Evolutionary conservation across 2,113 vertebrate species (phyloP), one percentile per base, ranked within the genome.

Genomic region (Chroicocephalus ridibundus): DNA sequence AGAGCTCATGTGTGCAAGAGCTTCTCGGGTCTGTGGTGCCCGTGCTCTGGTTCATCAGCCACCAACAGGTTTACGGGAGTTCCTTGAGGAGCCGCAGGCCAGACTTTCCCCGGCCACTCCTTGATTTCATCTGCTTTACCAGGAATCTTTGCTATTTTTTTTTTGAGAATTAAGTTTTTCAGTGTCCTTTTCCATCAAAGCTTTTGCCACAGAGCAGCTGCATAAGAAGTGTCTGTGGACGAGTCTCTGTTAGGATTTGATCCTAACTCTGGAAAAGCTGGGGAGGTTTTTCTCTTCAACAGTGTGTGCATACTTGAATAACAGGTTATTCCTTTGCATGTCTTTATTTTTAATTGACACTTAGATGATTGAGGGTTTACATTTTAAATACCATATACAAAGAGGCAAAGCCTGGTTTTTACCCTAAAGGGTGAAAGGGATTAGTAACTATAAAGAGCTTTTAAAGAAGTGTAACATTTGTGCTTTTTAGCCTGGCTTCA

Each of bases 301-400:
- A 82, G 36, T 22, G 49, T 74, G 46, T 55, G 29, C 8, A 4
- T 51, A 76, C 87, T 88, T 49, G 91, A 97, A 81, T 83, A 94
- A 85, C 91, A 88, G 84, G 91, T 95, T 96, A 82, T 89, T 96
- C 91, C 69, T 94, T 80, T 94, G 80, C 76, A n/a, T 77, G 74
- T 86, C 68, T 95, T 94, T 75, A 82, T 65, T 92, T 95, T 85
- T 88, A 88, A 93, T 78, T 92, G 76, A 52, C 90, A 31, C 47
- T 77, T 61, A 44, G 77, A 34, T 79, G 88, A 68, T 47, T 71
- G 92, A 94, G 49, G 40, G 52, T 60, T 89, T 91, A 78, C 19
- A 34, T 84, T 94, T 93, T 87, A 94, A 85, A 70, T 77, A 69
- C 70, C 74, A 76, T 44, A 69, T 44, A 38, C 16, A 72, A 89